These are phyloP conservation scores for Sebastes schlegelii DNA, from an alignment of 2,113 vertebrate species.

Conservation along the genomic window DNA sequence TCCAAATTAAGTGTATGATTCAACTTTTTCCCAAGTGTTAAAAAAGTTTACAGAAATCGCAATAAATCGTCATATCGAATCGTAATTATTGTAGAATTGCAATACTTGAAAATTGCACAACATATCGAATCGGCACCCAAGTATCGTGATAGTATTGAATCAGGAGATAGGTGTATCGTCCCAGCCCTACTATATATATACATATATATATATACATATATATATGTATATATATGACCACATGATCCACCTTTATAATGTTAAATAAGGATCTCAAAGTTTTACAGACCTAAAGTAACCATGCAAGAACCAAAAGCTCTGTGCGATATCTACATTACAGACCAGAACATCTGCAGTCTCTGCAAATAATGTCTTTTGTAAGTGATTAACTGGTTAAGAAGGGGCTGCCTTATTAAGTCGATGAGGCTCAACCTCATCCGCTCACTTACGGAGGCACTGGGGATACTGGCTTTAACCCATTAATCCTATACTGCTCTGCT, in stretches of 20 bases:
- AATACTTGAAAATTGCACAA: too few species aligned
- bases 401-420: slow-evolving; percentile 25
- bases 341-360: background rate
- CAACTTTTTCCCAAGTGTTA: too few species aligned
- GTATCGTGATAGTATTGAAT: too few species aligned
- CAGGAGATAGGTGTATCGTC: too few species aligned
- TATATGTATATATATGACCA: background rate
- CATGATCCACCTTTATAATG: background rate
- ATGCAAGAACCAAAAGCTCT: background rate
- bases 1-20: too few species aligned
- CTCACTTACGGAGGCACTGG: slow-evolving; percentile 34
- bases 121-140: too few species aligned
- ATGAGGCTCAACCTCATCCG: slow-evolving; percentile 52
- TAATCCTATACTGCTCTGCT: slow-evolving; percentile 41
- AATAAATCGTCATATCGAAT: too few species aligned
- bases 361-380: slow-evolving; percentile 28
- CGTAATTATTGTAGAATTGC: too few species aligned
- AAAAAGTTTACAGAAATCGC: too few species aligned
- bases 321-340: background rate
- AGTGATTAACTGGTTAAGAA: slow-evolving; percentile 55
- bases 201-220: too few species aligned
- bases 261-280: background rate
- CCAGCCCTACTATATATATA: too few species aligned
- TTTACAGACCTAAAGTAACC: background rate
- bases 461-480: slow-evolving; percentile 63